Evolutionary conservation across 2,888 invertebrate genomes (phyloP).

Genomic region (Hoplodrina blanda): DNA sequence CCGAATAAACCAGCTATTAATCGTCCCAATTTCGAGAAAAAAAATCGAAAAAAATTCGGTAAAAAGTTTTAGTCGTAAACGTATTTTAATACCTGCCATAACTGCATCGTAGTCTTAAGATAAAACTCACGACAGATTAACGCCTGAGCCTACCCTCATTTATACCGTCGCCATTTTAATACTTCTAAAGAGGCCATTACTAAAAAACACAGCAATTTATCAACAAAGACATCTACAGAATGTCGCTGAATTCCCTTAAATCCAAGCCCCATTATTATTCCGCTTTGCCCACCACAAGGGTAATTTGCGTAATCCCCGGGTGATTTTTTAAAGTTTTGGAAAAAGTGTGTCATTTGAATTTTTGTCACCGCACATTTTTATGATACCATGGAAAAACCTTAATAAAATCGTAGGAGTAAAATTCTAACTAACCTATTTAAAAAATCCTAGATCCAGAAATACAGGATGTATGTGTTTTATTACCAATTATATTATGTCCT

Average conservation of each 20-base stretch:
- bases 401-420: background rate
- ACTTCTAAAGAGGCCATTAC: conserved; percentile 79
- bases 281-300: conserved; percentile 79
- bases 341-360: conserved; percentile 22
- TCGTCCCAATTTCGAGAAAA: background rate
- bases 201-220: conserved; percentile 87
- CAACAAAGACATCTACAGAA: conserved; percentile 81
- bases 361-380: conserved; percentile 32
- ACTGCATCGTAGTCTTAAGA: conserved; percentile 8
- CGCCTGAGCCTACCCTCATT: conserved; percentile 24
- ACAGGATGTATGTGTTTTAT: too few relatives aligned
- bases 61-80: too few relatives aligned
- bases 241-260: conserved; percentile 79
- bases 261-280: conserved; percentile 84
- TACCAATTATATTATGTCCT: too few relatives aligned
- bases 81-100: conserved; percentile 1
- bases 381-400: conserved; percentile 13
- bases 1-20: background rate
- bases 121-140: conserved; percentile 44
- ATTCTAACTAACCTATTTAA: too few relatives aligned
- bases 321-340: conserved; percentile 53
- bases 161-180: conserved; percentile 61
- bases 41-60: too few relatives aligned
- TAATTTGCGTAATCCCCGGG: conserved; percentile 82
- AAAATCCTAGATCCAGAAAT: too few relatives aligned